Percentiles rank a stretch among this genome's conserved stretches.
Evolutionary conservation across 1,140 invertebrate genomes (phyloP).

Genomic region (Atta colombica): DNA sequence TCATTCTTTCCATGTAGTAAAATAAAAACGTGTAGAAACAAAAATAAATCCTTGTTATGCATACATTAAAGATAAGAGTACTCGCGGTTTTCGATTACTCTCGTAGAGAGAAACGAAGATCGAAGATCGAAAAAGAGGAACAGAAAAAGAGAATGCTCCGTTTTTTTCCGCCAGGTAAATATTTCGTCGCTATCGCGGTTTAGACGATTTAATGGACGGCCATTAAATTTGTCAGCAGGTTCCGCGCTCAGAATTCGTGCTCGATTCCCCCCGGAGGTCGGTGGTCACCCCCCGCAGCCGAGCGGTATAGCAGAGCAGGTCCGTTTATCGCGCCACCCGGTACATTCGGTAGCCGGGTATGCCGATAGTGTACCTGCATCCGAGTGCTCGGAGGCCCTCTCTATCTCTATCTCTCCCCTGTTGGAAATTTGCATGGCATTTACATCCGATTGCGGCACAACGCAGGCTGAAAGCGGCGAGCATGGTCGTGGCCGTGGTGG

Average conservation of each 20-base stretch:
- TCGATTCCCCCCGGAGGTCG: slow-evolving; percentile 31
- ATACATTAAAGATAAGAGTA: neutral
- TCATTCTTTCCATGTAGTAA: neutral
- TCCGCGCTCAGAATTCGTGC: slow-evolving; percentile 67
- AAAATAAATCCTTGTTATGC: neutral
- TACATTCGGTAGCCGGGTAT: slow-evolving; percentile 70
- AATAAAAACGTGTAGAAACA: neutral
- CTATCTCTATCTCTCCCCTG: slow-evolving; percentile 61
- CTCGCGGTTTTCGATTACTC: neutral
- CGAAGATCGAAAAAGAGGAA: slow-evolving; percentile 34
- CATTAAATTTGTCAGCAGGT: slow-evolving; percentile 72
- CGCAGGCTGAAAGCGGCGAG: slow-evolving; percentile 71
- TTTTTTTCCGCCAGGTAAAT: slow-evolving; percentile 71
- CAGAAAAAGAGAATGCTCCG: slow-evolving; percentile 12
- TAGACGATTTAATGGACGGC: slow-evolving; percentile 68
- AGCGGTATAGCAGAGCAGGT: neutral
- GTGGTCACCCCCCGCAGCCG: slow-evolving; percentile 26
- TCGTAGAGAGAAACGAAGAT: slow-evolving; percentile 22
- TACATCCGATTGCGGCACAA: slow-evolving; percentile 79
- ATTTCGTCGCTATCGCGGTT: slow-evolving; percentile 68
- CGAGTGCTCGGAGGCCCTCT: slow-evolving; percentile 45
- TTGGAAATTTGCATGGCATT: slow-evolving; percentile 80
- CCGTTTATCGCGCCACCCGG: slow-evolving; percentile 73
- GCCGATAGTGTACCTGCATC: slow-evolving; percentile 58
- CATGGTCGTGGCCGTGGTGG: slow-evolving; percentile 50